A percentile compares a stretch with the other conserved stretches of the same genome.
phyloP scores from a whole-genome alignment of 2,888 invertebrate genomes.

The Sphaerophoria taeniata region DNA sequence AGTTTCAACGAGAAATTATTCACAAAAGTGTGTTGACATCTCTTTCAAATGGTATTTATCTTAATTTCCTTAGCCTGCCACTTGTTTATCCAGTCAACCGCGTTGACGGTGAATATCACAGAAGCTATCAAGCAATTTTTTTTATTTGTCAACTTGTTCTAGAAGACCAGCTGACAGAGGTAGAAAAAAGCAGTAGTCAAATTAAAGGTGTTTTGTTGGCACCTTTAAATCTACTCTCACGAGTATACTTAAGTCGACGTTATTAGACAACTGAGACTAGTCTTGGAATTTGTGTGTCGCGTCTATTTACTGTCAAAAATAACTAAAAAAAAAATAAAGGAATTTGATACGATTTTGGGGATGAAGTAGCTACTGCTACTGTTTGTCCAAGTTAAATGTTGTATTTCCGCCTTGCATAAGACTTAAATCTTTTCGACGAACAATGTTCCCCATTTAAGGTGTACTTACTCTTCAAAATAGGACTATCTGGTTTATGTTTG shows the following conservation, averaged over 20 bases:
- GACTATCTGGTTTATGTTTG: constrained; percentile 25
- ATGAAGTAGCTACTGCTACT: constrained; percentile 34
- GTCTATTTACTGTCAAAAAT: constrained; percentile 15
- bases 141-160: constrained; percentile 23
- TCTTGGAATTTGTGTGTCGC: not conserved
- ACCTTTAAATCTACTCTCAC: constrained; percentile 54
- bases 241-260: constrained; percentile 6
- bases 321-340: constrained; percentile 25
- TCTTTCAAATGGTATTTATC: constrained; percentile 71
- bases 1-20: constrained; percentile 22
- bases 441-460: constrained; percentile 67
- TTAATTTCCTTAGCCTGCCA: constrained; percentile 71
- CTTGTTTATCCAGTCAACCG: constrained; percentile 68
- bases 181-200: constrained; percentile 54
- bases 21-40: constrained; percentile 67
- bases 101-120: constrained; percentile 71
- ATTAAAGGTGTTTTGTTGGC: constrained; percentile 72
- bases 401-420: constrained; percentile 53
- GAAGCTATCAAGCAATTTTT: not conserved
- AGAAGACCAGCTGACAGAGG: constrained; percentile 32
- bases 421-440: constrained; percentile 23
- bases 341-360: constrained; percentile 63
- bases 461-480: not conserved
- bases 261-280: not conserved
- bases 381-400: constrained; percentile 48